Conservation (phyloP, 2,113 vertebrate species). For the Rhegmatorhina hoffmannsi region DNA sequence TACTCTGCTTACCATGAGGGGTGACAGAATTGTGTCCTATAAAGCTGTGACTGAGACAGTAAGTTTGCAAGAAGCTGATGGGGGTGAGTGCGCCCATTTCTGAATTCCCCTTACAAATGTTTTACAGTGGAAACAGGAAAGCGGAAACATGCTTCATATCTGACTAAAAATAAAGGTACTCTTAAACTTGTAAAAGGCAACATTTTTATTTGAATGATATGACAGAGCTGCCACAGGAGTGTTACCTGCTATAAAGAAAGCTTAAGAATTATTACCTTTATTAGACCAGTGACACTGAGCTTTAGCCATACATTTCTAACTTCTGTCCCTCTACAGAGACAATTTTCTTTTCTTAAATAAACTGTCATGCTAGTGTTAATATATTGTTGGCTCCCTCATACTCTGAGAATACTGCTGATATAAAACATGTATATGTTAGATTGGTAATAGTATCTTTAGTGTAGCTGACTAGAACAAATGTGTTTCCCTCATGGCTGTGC, state of each 20-base stretch:
- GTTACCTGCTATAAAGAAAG: conserved; percentile 90
- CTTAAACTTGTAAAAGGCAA: conserved; percentile 86
- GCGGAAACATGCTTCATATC: conserved; percentile 71
- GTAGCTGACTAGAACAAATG: conserved; percentile 99
- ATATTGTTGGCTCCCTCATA: conserved; percentile 94
- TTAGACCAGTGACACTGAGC: conserved; percentile 91
- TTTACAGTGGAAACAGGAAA: conserved; percentile 65
- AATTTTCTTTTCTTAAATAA: conserved; percentile 99
- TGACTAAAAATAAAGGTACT: conserved; percentile 80
- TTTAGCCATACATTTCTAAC: conserved; percentile 92
- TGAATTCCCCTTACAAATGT: conserved; percentile 51
- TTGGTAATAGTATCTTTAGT: conserved; percentile 99
- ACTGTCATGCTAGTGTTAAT: conserved; percentile 99
- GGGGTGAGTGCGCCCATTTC: neutral
- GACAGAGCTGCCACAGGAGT: conserved; percentile 82
- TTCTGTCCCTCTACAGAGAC: conserved; percentile 93
- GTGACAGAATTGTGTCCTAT: neutral
- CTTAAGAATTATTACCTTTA: conserved; percentile 95
- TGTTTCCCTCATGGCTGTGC: conserved; percentile 93
- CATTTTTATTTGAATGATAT: conserved; percentile 87
- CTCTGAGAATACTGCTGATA: conserved; percentile 94
- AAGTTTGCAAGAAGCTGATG: conserved; percentile 53
- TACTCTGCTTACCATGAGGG: neutral
- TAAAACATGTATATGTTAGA: conserved; percentile 99
- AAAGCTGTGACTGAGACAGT: neutral